Conservation (phyloP, 2,888 invertebrate genomes). For the Torymus tubicola region DNA sequence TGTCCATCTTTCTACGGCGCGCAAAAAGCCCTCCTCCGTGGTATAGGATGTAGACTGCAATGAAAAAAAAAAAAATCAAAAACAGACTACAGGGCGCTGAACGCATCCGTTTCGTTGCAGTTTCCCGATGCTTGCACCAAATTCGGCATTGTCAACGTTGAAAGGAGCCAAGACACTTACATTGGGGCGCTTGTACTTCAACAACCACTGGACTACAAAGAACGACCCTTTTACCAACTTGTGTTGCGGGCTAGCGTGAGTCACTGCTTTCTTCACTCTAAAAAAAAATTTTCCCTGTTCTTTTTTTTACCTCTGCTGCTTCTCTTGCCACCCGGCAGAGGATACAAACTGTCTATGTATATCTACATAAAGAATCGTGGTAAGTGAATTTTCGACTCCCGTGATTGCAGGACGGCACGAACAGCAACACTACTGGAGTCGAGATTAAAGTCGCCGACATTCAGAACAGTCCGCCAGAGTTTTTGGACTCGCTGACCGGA, state of each 20-base stretch:
- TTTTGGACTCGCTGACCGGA: constrained; percentile 87
- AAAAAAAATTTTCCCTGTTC: background rate
- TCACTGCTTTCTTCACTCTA: constrained; percentile 58
- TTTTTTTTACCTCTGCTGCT: background rate
- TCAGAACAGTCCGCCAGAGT: constrained; percentile 91
- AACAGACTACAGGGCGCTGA: background rate
- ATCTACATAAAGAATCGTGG: too few species aligned
- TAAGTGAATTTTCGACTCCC: constrained; percentile 2
- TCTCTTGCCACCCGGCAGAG: background rate
- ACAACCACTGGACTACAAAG: constrained; percentile 86
- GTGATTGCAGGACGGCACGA: constrained; percentile 84
- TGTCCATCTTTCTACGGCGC: background rate
- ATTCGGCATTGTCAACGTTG: constrained; percentile 82
- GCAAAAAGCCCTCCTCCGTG: background rate
- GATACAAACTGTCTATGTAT: constrained; percentile 6
- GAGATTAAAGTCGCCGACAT: constrained; percentile 89
- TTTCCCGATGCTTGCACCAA: constrained; percentile 85
- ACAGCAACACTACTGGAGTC: constrained; percentile 85
- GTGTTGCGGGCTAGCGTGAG: constrained; percentile 86
- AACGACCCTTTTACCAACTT: constrained; percentile 87
- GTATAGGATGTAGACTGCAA: background rate
- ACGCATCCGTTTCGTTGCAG: constrained; percentile 72
- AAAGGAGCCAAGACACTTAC: constrained; percentile 83
- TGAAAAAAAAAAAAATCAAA: too few species aligned
- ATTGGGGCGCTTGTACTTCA: constrained; percentile 86